These are phyloP conservation scores for Prorops nasuta DNA, from an alignment of 1,140 invertebrate species.

Conservation along the genomic window DNA sequence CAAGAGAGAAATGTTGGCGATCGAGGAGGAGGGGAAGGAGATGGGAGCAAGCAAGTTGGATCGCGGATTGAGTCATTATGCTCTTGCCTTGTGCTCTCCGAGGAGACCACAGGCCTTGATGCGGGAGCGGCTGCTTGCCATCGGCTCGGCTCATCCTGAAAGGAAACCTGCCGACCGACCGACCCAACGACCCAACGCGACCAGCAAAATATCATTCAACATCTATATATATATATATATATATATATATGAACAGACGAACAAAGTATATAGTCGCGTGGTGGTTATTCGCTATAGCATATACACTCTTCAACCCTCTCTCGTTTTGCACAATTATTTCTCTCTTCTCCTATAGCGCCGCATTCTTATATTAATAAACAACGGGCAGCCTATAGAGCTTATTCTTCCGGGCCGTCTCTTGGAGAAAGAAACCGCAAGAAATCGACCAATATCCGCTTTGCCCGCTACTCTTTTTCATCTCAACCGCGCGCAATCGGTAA, in stretches of 20 bases:
- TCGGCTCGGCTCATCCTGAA: slow-evolving; percentile 50
- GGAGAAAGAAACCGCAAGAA: too few species aligned
- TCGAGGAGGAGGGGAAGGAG: slow-evolving; percentile 15
- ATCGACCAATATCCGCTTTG: too few species aligned
- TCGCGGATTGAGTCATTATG: slow-evolving; percentile 59
- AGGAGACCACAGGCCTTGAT: slow-evolving; percentile 55
- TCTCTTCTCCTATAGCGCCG: slow-evolving; percentile 8
- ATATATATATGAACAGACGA: slow-evolving; percentile 42
- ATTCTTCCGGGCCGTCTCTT: too few species aligned
- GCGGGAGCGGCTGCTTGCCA: slow-evolving; percentile 47
- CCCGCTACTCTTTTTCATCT: too few species aligned
- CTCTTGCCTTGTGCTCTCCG: too few species aligned
- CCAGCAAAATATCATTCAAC: too few species aligned
- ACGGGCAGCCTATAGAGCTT: too few species aligned
- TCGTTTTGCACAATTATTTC: too few species aligned
- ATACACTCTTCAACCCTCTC: slow-evolving; percentile 13
- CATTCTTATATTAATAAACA: slow-evolving; percentile 7
- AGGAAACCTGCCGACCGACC: slow-evolving; percentile 51
- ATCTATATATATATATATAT: too few species aligned
- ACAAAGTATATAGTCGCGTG: slow-evolving; percentile 50
- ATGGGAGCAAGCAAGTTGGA: slow-evolving; percentile 45
- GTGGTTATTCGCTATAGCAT: slow-evolving; percentile 27
- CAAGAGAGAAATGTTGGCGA: background rate
- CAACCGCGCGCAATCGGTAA: too few species aligned
- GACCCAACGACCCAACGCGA: too few species aligned